phyloP scores from a whole-genome alignment of 2,797 vertebrate genomes.

The Acipenser oxyrinchus region DNA sequence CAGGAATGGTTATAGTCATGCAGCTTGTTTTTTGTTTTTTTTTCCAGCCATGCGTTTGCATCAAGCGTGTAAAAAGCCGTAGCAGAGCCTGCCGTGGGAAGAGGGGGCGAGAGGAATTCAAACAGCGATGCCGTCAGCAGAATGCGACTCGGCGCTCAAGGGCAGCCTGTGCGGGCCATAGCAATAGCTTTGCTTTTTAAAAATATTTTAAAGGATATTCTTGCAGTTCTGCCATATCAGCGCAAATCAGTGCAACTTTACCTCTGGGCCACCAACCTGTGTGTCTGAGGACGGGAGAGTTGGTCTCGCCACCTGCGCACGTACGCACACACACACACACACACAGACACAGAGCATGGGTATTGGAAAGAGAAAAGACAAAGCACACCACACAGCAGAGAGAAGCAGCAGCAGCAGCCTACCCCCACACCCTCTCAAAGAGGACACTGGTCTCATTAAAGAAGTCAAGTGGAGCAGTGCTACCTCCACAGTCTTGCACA shows the following conservation, averaged over 20 bases:
- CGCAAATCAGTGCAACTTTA: slow-evolving; percentile 53
- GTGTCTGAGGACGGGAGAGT: slow-evolving; percentile 60
- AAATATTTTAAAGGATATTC: background rate
- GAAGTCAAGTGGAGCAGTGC: too few relatives aligned
- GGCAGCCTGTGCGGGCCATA: slow-evolving; percentile 17
- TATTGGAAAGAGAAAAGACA: background rate
- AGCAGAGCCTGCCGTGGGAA: slow-evolving; percentile 38
- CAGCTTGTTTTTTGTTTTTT: slow-evolving; percentile 18
- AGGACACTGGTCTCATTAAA: too few relatives aligned
- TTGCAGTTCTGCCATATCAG: slow-evolving; percentile 26
- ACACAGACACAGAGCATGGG: slow-evolving; percentile 8
- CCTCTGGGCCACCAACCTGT: slow-evolving; percentile 70
- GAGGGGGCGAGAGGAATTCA: slow-evolving; percentile 18
- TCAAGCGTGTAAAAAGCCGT: slow-evolving; percentile 33
- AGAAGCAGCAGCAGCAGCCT: background rate
- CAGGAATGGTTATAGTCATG: slow-evolving; percentile 31
- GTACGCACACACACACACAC: slow-evolving; percentile 22
- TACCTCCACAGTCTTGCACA: too few relatives aligned
- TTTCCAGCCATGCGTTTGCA: slow-evolving; percentile 35
- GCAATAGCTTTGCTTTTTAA: slow-evolving; percentile 20
- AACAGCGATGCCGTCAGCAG: slow-evolving; percentile 14
- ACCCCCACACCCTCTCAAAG: too few relatives aligned
- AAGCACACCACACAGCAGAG: background rate
- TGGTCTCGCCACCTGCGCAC: slow-evolving; percentile 65
- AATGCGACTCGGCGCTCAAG: slow-evolving; percentile 20